Evolutionary conservation across 1,140 invertebrate genomes (phyloP), one percentile per base, ranked within the genome.

Genomic region (Physella acuta): DNA sequence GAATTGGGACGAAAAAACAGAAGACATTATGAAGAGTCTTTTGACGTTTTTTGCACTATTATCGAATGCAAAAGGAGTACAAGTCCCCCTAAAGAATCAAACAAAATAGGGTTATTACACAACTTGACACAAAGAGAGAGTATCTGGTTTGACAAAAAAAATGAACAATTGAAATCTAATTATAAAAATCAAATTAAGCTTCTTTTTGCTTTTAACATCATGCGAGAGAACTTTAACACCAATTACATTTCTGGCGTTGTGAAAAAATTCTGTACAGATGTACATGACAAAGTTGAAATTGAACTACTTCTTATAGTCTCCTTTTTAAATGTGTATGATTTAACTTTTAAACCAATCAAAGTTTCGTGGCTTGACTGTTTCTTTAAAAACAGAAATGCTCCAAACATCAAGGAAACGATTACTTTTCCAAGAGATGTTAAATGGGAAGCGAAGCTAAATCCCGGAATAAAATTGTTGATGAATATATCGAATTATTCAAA

Each of bases 181-280:
- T 34, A 58, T n/a, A 55, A 56, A n/a, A 16, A 69, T 37, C 63
- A 76, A 52, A 74, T 74, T 17, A 75, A 74, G 49, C 63, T 70
- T 49, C 53, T 77, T 20, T 71, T 77, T 26, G 67, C 74, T n/a
- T 77, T 77, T 55, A 77, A 77, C 53, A 77, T 77, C 24, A 28
- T 77, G 68, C 75, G 75, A 34, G 72, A 73, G 68, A 73, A 71
- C 39, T 77, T 77, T 55, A 71, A 75, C 60, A 30, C 20, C 14
- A 59, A 73, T 14, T 75, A 71, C 52, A 74, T 77, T 30, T 55
- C 63, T 30, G 65, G 60, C 49, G 67, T 68, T n/a, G 74, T 77
- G 5, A 64, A 36, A 56, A 62, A 66, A 63, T 70, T 77, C 66
- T 49, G 66, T 0, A 37, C 36, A 24, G 56, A 58, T 37, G 71